Evolutionary conservation across 1,140 invertebrate genomes (phyloP), one percentile per base, ranked within the genome.

Genomic region (Capitella teleta): DNA sequence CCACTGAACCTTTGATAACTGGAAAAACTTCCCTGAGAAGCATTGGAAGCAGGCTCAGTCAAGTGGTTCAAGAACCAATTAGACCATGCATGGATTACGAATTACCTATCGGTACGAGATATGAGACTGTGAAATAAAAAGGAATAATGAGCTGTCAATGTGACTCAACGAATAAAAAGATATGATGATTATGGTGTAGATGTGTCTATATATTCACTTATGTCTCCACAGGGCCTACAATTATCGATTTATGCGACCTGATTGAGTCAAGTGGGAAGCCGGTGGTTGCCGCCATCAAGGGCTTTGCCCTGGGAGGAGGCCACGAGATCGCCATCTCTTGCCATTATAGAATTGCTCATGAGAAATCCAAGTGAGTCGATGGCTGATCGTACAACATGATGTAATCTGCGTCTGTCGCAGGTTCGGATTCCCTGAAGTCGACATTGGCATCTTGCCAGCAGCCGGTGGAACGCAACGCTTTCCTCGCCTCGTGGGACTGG

Each of bases 401-500:
- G 16, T 40, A 6, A 16, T 14, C 91, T 63, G 80, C 79, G 54
- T 34, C 10, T 24, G n/a, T 52, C 50, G 6, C 30, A 68, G 64
- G 51, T 55, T 68, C 30, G 64, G 64, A 10, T 61, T 65, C 32
- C 64, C 63, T 25, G 64, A 68, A 44, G 63, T 68, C 0, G 12
- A 47, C 2, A 34, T 67, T 38, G 65, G 62, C 16, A 38, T 69
- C 28, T 43, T 66, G 26, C 64, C 64, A 25, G 64, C 57, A n/a
- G 62, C 58, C 6, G 53, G 47, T 28, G 66, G 66, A 10, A 67
- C 63, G 3, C 59, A 64, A 50, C 57, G 64, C 18, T 48, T 68
- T 36, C 60, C 66, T 21, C 49, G 63, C 28, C 25, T 64, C 1
- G 54, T 55, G 2, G 61, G 61, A 4, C 25, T 66, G 23, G 37